phyloP scores from a whole-genome alignment of 2,888 invertebrate species.

The Cephus runcator region DNA sequence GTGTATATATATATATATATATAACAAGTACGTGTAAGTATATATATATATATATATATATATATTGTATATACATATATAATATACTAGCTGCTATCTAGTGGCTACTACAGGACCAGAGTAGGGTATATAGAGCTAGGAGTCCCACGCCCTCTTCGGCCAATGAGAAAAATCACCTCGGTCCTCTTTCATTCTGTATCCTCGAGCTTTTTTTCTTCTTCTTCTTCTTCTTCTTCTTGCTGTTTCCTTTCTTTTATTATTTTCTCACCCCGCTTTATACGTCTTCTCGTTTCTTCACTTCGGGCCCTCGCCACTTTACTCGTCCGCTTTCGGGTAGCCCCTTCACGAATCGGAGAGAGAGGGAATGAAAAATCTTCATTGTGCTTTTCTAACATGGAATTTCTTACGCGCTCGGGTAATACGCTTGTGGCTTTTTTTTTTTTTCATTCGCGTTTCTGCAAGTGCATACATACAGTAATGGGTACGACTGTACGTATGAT shows the following conservation, averaged over 20 bases:
- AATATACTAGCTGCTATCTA: not conserved
- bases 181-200: conserved; percentile 32
- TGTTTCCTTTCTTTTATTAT: not conserved
- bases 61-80: not conserved
- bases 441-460: not conserved
- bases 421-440: not conserved
- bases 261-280: conserved; percentile 8
- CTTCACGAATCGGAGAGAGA: not conserved
- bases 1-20: not conserved
- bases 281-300: conserved; percentile 6
- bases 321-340: not conserved
- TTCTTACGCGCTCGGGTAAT: not conserved
- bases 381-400: not conserved
- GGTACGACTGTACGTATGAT: not conserved
- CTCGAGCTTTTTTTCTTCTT: not conserved
- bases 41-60: not conserved
- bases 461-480: not conserved
- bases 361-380: not conserved
- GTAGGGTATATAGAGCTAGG: conserved; percentile 7
- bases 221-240: not conserved
- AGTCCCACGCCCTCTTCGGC: conserved; percentile 47
- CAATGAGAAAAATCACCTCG: conserved; percentile 51
- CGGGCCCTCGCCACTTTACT: not conserved
- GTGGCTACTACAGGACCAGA: not conserved
- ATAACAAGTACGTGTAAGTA: not conserved